Base-by-base conservation (phyloP, 2,113 vertebrate species). In the Noctilio leporinus region DNA sequence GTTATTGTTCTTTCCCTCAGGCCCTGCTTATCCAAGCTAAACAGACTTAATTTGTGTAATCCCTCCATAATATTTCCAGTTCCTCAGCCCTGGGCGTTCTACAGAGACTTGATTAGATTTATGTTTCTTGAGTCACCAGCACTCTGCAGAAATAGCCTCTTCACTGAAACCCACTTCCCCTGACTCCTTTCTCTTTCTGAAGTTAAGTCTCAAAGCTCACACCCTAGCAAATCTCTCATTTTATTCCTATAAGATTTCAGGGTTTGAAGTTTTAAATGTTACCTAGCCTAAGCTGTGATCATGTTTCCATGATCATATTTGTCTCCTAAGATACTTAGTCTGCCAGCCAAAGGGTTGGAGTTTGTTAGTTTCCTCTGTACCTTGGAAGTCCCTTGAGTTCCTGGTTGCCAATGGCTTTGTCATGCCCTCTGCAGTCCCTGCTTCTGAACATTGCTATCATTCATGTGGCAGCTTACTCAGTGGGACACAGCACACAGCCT, bases 1-100 rank as follows among this genome's bases (percentile, higher is more conserved):
- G 35, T 75, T 84, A 22, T 85, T 64, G 11, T 10, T 15, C 22
- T 45, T 83, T 62, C 59, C 28, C 38, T 76, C 33, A 12, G 38
- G 53, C 24, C n/a, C 65, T 89, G 75, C 24, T 90, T 95, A 90
- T 90, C 53, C 81, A 87, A 24, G 59, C 35, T 67, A 84, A 86
- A 70, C 78, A 91, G 85, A 91, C 62, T 64, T 93, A 40, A 92
- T 87, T 80, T 94, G 73, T 64, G 67, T 84, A 95, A 82, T 94
- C 35, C 70, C 20, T 80, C 35, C 35, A 40, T 92, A 62, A 51
- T 72, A 75, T 55, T 67, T 81, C 76, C 76, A 62, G 35, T 51
- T 28, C 85, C 83, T 45, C 40, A 43, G 55, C 12, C 43, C 16
- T 2, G 35, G n/a, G 35, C 53, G 76, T 57, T 87, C 72, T 24